Base-by-base conservation (phyloP, 2,797 vertebrate genomes). In the Rhabdomys pumilio region DNA sequence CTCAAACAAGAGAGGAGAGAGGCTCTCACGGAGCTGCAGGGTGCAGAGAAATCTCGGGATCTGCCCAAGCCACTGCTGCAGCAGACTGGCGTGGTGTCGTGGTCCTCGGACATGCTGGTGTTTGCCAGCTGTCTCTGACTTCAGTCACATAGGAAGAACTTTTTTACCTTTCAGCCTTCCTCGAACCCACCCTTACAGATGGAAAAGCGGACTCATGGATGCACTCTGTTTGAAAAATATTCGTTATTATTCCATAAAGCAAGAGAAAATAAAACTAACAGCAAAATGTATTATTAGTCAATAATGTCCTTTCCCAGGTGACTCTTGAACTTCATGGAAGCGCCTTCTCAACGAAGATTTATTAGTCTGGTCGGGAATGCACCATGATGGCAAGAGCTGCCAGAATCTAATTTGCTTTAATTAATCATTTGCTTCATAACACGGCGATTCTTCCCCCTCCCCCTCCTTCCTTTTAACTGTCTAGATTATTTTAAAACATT, bases 341-440 rank as follows among this genome's bases (percentile, higher is more conserved):
- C 76, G 80, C 88, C 94, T 97, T 96, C 93, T 98, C 87, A 97
- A 92, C 41, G 96, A 72, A 96, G 82, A 95, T 98, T 97, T 98
- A 97, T 97, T 96, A 97, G 76, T 83, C 96, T 97, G 76, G 92
- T 97, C n/a, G 76, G 96, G 90, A 96, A 97, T 69, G 97, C 97
- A 63, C 96, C 79, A 97, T 98, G 0, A 97, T 97, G 95, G 82
- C 63, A 97, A 97, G 97, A 97, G 12, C 69, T 94, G 96, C 92
- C 53, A 98, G 97, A 95, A 98, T 90, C 93, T 98, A 90, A 94
- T 98, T 98, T 98, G 97, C 90, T 97, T 98, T 96, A 98, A 98
- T 98, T 95, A 98, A 98, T 98, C 20, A 97, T 93, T 98, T 98
- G 95, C 94, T 97, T 97, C 97, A 92, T 97, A 98, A 96, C 98